Evolutionary conservation across 2,113 vertebrate species (phyloP).

Genomic region (Neoarius graeffei): DNA sequence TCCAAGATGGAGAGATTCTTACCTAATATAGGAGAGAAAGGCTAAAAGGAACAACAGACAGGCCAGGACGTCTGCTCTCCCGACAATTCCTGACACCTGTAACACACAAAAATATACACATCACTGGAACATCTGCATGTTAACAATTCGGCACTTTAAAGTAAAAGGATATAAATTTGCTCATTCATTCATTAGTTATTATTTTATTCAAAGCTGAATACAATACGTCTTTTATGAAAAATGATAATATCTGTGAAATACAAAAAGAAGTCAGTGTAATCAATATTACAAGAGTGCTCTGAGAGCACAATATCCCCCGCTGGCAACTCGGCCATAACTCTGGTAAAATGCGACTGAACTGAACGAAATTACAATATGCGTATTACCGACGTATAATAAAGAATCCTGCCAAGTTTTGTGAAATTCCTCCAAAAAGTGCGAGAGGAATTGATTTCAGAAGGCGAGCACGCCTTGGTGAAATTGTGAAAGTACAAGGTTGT

Average conservation of each 20-base stretch:
- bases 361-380: too few species aligned
- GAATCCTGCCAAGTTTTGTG: too few species aligned
- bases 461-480: too few species aligned
- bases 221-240: neutral
- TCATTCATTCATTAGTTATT: neutral
- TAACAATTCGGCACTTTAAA: neutral
- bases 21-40: conserved; percentile 96
- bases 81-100: conserved; percentile 96
- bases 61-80: conserved; percentile 91
- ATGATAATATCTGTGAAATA: neutral
- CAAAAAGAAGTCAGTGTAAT: neutral
- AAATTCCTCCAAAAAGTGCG: too few species aligned
- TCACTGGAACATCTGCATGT: neutral
- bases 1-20: conserved; percentile 40
- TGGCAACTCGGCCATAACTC: too few species aligned
- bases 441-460: too few species aligned
- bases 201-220: neutral
- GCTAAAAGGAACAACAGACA: conserved; percentile 91
- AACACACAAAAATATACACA: conserved; percentile 42
- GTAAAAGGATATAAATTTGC: neutral
- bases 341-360: too few species aligned
- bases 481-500: too few species aligned
- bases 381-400: too few species aligned
- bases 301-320: too few species aligned
- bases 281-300: neutral